Evolutionary conservation across 2,113 vertebrate species (phyloP).

Genomic region (Xenopus tropicalis): DNA sequence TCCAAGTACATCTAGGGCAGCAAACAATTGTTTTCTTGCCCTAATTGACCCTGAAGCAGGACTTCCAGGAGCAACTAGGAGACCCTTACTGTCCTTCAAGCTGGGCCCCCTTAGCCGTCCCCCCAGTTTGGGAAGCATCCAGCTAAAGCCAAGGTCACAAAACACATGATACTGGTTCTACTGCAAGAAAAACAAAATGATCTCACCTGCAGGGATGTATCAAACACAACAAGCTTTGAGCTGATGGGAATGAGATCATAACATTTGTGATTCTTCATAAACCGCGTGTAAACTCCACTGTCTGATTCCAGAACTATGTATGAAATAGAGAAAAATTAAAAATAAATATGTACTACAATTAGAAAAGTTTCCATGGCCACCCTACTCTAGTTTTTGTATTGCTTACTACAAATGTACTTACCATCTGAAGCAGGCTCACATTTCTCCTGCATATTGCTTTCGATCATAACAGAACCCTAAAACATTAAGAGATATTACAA

Average conservation of each 20-base stretch:
- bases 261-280: constrained; percentile 96
- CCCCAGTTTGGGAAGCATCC: too few species aligned
- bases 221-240: constrained; percentile 96
- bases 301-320: constrained; percentile 68
- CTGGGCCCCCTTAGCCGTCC: too few species aligned
- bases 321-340: not conserved
- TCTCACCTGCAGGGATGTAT: constrained; percentile 90
- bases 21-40: too few species aligned
- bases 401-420: not conserved
- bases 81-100: too few species aligned
- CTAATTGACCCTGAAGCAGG: too few species aligned
- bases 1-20: too few species aligned
- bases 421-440: constrained; percentile 17
- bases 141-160: too few species aligned
- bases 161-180: too few species aligned
- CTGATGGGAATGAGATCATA: constrained; percentile 96
- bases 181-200: not conserved
- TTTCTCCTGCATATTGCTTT: constrained; percentile 17
- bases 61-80: too few species aligned
- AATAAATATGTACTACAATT: not conserved
- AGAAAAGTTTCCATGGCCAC: not conserved
- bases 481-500: constrained; percentile 36
- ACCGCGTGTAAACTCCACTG: constrained; percentile 78
- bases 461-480: constrained; percentile 59
- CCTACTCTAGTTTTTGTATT: not conserved